Evolutionary conservation across 2,113 vertebrate species (phyloP).

Genomic region (Charadrius vociferus): DNA sequence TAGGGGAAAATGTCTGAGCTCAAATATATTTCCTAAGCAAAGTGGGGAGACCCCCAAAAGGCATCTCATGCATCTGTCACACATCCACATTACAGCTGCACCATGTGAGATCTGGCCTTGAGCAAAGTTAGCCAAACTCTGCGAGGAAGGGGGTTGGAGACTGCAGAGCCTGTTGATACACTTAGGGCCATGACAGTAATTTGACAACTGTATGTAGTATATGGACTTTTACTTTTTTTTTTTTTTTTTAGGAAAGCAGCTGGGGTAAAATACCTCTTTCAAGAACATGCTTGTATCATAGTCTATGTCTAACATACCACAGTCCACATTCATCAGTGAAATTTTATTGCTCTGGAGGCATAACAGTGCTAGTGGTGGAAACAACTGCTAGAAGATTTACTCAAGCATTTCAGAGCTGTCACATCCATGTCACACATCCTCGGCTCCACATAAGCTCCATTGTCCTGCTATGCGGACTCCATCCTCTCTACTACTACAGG

Average conservation of each 20-base stretch:
- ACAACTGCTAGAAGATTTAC: neutral
- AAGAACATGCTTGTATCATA: neutral
- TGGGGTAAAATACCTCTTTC: neutral
- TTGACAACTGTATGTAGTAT: neutral
- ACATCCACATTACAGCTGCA: fast-evolving
- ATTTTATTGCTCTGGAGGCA: neutral
- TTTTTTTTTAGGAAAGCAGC: neutral
- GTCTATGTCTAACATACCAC: neutral
- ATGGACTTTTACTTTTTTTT: neutral
- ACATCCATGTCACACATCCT: neutral
- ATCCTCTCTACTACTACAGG: neutral
- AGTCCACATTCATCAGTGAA: neutral
- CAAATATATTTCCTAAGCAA: neutral
- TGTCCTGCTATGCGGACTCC: neutral
- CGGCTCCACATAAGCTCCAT: neutral
- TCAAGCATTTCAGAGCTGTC: neutral
- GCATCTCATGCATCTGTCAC: neutral
- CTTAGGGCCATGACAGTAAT: neutral
- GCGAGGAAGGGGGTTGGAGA: fast-evolving
- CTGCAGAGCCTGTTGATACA: neutral
- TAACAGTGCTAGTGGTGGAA: neutral
- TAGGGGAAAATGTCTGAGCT: neutral
- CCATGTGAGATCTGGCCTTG: neutral
- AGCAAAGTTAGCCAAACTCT: neutral
- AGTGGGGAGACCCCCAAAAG: neutral